Base-by-base conservation (phyloP, 2,113 vertebrate species). In the Chlorodrepanis virens region DNA sequence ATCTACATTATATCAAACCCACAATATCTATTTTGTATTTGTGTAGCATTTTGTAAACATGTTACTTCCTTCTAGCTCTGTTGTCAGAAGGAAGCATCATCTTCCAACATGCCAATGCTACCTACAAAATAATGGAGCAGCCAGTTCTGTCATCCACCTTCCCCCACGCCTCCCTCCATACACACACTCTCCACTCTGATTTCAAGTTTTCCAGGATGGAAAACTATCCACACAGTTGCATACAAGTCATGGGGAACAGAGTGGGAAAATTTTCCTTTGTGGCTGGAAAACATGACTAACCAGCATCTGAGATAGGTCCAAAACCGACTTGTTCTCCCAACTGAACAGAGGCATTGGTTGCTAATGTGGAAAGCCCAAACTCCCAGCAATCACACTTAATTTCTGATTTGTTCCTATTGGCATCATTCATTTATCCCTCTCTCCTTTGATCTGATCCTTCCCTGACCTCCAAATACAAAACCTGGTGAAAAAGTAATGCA, bases 241-340 rank as follows among this genome's bases (percentile, higher is more conserved):
- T 69, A 44, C 7, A 84, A 84, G 64, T 83, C 49, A 82, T 2
- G 1, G 33, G 60, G 59, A 89, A n/a, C 65, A 92, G 86, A 94
- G n/a, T 75, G 70, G 88, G 78, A 97, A 95, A 94, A 71, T 77
- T 89, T 52, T 91, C 68, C 83, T 91, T 77, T 17, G 2, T 42
- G 84, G 85, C 56, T 92, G 93, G 96, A 97, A 96, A 97, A 95
- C 49, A 90, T 96, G 92, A 97, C 82, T 93, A 97, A 97, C 60
- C 78, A 89, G 39, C 44, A 90, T 86, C 64, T 67, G 77, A 93
- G 69, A 96, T 40, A 53, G 84, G 83, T 91, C 83, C 87, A 95
- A 83, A 92, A 90, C 45, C 16, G 75, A 86, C 68, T 70, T 85
- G 71, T 42, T 89, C 75, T 82, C 90, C 68, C 91, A 91, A 52